Base-by-base conservation (phyloP, 2,797 vertebrate species). In the Morelia viridis region DNA sequence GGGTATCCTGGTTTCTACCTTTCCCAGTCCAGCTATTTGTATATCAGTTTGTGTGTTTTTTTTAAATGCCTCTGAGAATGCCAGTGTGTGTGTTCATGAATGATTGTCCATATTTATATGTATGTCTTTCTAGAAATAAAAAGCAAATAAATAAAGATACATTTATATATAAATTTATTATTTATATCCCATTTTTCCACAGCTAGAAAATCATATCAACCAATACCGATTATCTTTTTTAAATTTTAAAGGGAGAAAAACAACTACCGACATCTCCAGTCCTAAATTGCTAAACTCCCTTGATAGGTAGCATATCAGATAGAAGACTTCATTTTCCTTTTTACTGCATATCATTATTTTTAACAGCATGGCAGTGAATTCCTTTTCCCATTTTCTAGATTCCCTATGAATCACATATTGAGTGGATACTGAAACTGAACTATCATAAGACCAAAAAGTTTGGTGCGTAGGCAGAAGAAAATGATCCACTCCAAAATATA, bases 321-420 rank as follows among this genome's bases (percentile, higher is more conserved):
- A 26, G 12, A 58, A 92, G 58, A n/a, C 7, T 91, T 84, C 83
- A 88, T 80, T 61, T 86, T 53, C 58, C 6, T 46, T 56, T 86
- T 71, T 71, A 57, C 83, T 86, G 26, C 62, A n/a, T 50, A 17
- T 68, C 26, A 50, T 86, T 86, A 92, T 89, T 76, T 53, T 89
- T 92, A 92, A 60, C 31, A 53, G 53, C 35, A 58, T 15, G 31
- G 24, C 53, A 85, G 58, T 91, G 68, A 91, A 61, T 87, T 88
- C 2, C 28, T n/a, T 28, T 64, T 19, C 12, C 35, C 62, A 85
- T 65, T 86, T 85, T 50, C n/a, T 65, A 89, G 31, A 26, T 89
- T n/a, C 28, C 64, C 41, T 61, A 89, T 89, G 61, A 86, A 89
- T 92, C 61, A 57, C 50, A 9, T 85, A 50, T 50, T 89, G 9